Evolutionary conservation across 2,888 invertebrate genomes (phyloP), one percentile per base, ranked within the genome.

Genomic region (Oasisia sp.): DNA sequence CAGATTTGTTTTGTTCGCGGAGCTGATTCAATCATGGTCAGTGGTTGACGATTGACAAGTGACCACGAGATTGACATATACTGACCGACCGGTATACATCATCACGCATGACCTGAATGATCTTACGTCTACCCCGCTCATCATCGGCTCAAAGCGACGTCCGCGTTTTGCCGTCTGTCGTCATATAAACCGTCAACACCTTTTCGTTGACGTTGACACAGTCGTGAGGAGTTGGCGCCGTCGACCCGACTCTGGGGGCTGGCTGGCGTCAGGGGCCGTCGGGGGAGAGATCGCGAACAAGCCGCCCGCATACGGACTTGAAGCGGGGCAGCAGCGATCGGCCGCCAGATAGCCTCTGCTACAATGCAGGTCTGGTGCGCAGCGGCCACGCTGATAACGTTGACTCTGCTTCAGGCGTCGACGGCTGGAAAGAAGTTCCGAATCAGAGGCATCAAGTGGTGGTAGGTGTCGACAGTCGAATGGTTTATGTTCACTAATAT

Each of bases 361-460:
- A 74, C 74, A 74, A 74, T 74, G 74, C 74, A n/a, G 14, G 74
- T 74, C 74, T 74, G 74, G 74, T 74, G 7, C 74, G 19, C 27
- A n/a, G 27, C 74, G n/a, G 74, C 74, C 74, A 74, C 74, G 74
- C 74, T 74, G 74, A 74, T 74, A 74, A 74, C 74, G 27, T 27
- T 74, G 74, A 74, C 74, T 1, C n/a, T 74, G 74, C 74, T 74
- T 74, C 74, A 74, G 74, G 74, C 74, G 74, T 74, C 74, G 74
- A 74, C 74, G 74, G 74, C 74, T n/a, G 74, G 74, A 19, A 74
- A 74, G 74, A 74, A 74, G 74, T 74, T 74, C 27, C 74, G 74
- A 74, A 74, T 74, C 19, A 74, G 74, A 74, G 74, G 74, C 74
- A 19, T 74, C 74, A 74, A 74, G 27, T 74, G 74, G 74, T 74